Evolutionary conservation across 2,797 vertebrate genomes (phyloP).

Genomic region (Alcedo quadribrachys): DNA sequence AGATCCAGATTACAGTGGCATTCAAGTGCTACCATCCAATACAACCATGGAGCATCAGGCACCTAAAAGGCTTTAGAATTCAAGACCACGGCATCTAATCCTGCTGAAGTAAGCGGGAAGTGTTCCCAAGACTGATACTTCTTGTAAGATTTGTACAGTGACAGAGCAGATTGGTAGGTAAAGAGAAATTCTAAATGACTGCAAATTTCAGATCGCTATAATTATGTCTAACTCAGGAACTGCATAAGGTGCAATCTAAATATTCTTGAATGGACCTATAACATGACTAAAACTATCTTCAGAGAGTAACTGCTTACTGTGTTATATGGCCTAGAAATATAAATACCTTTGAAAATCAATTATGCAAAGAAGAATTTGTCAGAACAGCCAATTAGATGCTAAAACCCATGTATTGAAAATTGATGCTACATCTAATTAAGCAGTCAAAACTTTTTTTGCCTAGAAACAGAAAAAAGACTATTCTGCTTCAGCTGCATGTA

Average conservation of each 20-base stretch:
- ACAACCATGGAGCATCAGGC: neutral
- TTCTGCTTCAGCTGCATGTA: neutral
- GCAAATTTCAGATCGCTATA: neutral
- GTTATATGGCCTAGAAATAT: neutral
- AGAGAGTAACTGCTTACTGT: neutral
- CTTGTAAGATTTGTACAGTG: neutral
- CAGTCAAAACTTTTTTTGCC: constrained; percentile 7
- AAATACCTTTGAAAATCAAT: constrained; percentile 20
- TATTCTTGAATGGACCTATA: neutral
- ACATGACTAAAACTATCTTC: neutral
- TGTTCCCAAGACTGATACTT: neutral
- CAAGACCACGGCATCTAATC: neutral
- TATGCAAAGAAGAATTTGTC: neutral
- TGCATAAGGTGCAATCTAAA: neutral
- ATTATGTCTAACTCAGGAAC: neutral
- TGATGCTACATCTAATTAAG: constrained; percentile 8
- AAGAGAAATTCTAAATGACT: neutral
- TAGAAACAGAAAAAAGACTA: neutral
- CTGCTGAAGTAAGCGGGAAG: neutral
- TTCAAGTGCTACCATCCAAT: neutral
- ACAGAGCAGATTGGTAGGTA: neutral
- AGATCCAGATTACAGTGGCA: neutral
- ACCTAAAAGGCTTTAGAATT: neutral
- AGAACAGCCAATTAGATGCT: constrained; percentile 14
- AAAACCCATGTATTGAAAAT: neutral